Evolutionary conservation across 2,888 invertebrate species (phyloP).

Genomic region (Uropetala carovei): DNA sequence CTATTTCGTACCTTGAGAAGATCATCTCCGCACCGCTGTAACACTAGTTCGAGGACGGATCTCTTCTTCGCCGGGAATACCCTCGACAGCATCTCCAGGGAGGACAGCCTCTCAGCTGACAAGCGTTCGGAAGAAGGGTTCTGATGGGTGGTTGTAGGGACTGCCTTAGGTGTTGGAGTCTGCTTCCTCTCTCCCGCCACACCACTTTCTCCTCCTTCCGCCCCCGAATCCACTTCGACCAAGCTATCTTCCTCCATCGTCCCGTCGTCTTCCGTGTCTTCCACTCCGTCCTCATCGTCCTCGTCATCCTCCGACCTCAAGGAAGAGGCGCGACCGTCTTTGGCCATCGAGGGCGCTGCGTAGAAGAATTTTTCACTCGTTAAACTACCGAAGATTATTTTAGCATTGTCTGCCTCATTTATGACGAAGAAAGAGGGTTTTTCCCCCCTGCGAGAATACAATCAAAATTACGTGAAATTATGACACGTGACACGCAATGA

Average conservation of each 20-base stretch:
- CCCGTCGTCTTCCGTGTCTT: constrained; percentile 1
- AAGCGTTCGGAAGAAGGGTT: constrained; percentile 66
- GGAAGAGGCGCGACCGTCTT: constrained; percentile 17
- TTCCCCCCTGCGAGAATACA: too few species aligned
- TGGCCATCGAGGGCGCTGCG: background rate
- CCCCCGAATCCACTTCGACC: background rate
- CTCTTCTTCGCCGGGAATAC: constrained; percentile 94
- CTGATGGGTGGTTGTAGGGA: constrained; percentile 69
- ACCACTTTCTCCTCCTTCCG: constrained; percentile 25
- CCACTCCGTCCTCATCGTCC: constrained; percentile 21
- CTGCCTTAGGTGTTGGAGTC: constrained; percentile 15
- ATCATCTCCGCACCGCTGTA: constrained; percentile 94
- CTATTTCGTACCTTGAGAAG: constrained; percentile 84
- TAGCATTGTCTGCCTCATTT: too few species aligned
- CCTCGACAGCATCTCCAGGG: constrained; percentile 87
- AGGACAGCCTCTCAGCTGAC: constrained; percentile 74
- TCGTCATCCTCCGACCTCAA: constrained; percentile 60
- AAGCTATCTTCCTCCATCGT: background rate
- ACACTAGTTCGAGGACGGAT: constrained; percentile 91
- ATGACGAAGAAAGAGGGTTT: too few species aligned
- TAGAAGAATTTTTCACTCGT: background rate
- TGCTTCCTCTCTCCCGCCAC: background rate
- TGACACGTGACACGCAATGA: too few species aligned
- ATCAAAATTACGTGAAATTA: too few species aligned
- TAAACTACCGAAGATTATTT: background rate